A percentile compares a stretch with the other conserved stretches of the same genome.
These are phyloP conservation scores for Falco concolor DNA, from an alignment of 2,797 vertebrate genomes.

Conservation along the genomic window DNA sequence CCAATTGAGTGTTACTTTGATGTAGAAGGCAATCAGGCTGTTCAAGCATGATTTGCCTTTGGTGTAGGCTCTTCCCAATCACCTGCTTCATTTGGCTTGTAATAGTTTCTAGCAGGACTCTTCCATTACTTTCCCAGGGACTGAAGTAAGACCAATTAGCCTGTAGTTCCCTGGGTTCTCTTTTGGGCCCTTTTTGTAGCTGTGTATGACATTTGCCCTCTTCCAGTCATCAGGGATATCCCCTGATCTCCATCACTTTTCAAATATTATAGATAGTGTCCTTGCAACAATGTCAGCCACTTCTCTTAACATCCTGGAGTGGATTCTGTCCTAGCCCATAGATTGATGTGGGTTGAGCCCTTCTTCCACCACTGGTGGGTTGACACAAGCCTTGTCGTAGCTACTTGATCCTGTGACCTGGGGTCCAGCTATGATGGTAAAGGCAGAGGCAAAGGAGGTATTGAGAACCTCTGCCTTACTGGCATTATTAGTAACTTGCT, in stretches of 20 bases:
- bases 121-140: not conserved
- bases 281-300: not conserved
- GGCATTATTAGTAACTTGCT: not conserved
- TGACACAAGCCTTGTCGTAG: not conserved
- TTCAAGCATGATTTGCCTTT: not conserved
- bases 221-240: not conserved
- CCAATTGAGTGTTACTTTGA: not conserved
- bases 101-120: not conserved
- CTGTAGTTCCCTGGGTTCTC: not conserved
- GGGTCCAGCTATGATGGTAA: not conserved
- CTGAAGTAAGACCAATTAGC: not conserved
- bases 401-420: not conserved
- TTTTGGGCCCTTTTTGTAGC: not conserved
- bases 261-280: not conserved
- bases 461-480: not conserved
- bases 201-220: not conserved
- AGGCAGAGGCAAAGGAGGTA: not conserved
- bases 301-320: not conserved
- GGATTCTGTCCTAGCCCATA: not conserved
- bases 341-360: not conserved
- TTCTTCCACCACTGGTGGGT: not conserved
- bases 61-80: not conserved
- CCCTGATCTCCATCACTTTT: not conserved
- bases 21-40: not conserved
- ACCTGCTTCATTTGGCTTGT: not conserved